Conservation (phyloP, 2,113 vertebrate species). For the Thomomys bottae region DNA sequence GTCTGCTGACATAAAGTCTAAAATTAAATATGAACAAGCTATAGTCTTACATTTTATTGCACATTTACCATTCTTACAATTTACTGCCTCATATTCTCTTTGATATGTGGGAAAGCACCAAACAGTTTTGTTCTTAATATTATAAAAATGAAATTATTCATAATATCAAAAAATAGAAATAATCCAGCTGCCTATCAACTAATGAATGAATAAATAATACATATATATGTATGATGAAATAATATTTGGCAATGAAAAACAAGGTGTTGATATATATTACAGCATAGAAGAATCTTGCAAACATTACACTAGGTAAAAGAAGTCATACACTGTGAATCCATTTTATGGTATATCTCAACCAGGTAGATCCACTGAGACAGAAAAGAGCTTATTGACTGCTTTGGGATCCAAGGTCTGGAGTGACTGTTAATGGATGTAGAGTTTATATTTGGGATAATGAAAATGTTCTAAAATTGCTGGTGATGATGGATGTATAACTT, state of each 20-base stretch:
- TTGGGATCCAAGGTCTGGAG: not conserved
- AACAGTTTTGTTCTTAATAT: slow-evolving; percentile 4
- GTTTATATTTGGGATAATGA: slow-evolving; percentile 1
- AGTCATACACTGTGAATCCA: not conserved
- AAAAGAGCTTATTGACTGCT: not conserved
- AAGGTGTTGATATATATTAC: not conserved
- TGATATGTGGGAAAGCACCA: slow-evolving; percentile 1
- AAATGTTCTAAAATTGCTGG: slow-evolving; percentile 37
- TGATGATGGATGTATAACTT: not conserved
- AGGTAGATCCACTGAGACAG: not conserved
- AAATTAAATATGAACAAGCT: not conserved
- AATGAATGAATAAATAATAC: not conserved
- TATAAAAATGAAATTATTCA: slow-evolving; percentile 16
- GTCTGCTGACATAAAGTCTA: not conserved
- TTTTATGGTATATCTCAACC: not conserved
- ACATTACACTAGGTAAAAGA: not conserved
- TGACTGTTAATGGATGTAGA: not conserved
- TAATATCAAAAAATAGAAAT: not conserved
- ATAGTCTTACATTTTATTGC: not conserved
- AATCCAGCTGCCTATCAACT: not conserved
- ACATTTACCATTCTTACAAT: not conserved
- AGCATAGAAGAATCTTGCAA: not conserved
- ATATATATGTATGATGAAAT: not conserved
- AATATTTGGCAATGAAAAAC: not conserved
- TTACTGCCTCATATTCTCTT: not conserved